Base-by-base conservation (phyloP, 2,888 invertebrate genomes). In the Stegophylla sp. region DNA sequence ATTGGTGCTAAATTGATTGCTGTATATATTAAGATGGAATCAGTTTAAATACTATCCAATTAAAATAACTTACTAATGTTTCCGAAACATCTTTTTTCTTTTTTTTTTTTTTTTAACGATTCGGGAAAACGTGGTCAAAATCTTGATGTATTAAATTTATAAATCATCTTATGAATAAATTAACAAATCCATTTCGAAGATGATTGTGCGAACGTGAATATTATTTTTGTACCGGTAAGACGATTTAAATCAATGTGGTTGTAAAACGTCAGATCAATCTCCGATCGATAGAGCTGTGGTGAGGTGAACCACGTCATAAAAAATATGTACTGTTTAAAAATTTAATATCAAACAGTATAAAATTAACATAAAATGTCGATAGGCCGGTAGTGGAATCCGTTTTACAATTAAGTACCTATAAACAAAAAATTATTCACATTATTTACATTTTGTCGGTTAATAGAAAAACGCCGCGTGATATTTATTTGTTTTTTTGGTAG, bases 1-100 rank as follows among this genome's bases (percentile, higher is more conserved):
- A 48, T 28, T 12, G 2, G 28, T 4, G n/a, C n/a, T n/a, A 51
- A 28, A n/a, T 64, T 20, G 10, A 23, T n/a, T n/a, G 28, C n/a
- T 20, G 12, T n/a, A 26, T 26, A 59, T 23, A 20, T 53, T 71
- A 9, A 41, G 53, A 74, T 34, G 10, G 28, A 74, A 74, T 74
- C 63, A 5, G 63, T 63, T 48, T 34, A n/a, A n/a, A n/a, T n/a
- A 20, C 20, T 17, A 48, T 20, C 48, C 61, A 63, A 74, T 74
- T 74, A 73, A 34, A 34, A 15, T 34, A 34, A 7, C 56, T 12
- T 34, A 23, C 56, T 23, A 20, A 56, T 56, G 23, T 56, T 23
- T 20, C 56, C 20, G 20, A 56, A 10, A 34, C 7, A 34, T 34
- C 3, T 34, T 5, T 34, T 5, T 34, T 5, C 34, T 56, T 56